These are phyloP conservation scores for Idaea aversata DNA, from an alignment of 2,888 invertebrate species.

Conservation along the genomic window DNA sequence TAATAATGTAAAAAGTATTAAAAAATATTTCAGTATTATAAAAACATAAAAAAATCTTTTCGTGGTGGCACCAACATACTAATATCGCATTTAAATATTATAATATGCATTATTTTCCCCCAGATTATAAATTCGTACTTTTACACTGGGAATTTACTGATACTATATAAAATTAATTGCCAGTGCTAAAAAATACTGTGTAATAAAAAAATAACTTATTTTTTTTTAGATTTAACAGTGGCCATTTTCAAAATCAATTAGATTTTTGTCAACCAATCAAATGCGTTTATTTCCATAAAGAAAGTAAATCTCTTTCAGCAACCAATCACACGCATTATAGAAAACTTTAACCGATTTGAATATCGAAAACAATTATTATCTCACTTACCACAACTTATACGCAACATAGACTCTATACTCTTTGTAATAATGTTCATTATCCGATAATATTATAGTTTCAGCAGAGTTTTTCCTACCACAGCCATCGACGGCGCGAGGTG, in stretches of 20 bases:
- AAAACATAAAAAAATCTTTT: background rate
- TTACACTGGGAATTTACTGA: background rate
- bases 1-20: background rate
- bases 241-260: background rate
- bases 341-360: background rate
- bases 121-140: background rate
- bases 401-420: background rate
- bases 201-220: too few species aligned
- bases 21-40: background rate
- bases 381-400: background rate
- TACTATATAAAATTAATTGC: background rate
- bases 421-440: constrained; percentile 22
- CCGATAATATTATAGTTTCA: background rate
- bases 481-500: constrained; percentile 51
- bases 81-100: background rate
- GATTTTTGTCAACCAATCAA: background rate
- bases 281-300: background rate
- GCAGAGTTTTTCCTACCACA: constrained; percentile 47
- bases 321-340: background rate
- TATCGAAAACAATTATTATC: background rate
- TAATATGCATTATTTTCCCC: too few species aligned
- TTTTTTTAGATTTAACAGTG: too few species aligned
- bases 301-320: background rate
- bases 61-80: background rate
- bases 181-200: background rate